Percentiles rank a stretch among this genome's conserved stretches.
These are phyloP conservation scores for Epistrophella euchroma DNA, from an alignment of 2,888 invertebrate species.

Conservation along the genomic window DNA sequence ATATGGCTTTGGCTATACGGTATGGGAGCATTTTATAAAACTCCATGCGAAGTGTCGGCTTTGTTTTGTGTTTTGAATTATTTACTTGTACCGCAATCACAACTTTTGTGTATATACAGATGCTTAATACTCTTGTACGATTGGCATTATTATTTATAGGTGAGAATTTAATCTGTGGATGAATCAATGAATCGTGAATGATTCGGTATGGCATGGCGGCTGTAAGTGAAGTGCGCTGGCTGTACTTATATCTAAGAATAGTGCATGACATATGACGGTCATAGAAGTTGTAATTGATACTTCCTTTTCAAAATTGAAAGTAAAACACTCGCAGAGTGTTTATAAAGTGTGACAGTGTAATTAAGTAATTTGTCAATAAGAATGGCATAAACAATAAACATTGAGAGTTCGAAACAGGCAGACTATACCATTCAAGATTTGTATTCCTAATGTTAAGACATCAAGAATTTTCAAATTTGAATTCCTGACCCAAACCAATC, in stretches of 20 bases:
- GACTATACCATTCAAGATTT: background rate
- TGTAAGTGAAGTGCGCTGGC: constrained; percentile 13
- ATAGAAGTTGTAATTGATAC: constrained; percentile 60
- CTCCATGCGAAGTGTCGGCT: constrained; percentile 28
- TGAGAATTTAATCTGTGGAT: constrained; percentile 43
- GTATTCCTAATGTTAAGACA: too few relatives aligned
- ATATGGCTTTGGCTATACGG: background rate
- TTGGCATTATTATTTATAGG: constrained; percentile 13
- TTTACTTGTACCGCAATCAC: constrained; percentile 38
- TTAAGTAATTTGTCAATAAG: constrained; percentile 28
- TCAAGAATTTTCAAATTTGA: too few relatives aligned
- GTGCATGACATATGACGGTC: constrained; percentile 66
- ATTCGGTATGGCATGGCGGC: background rate
- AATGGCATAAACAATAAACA: too few relatives aligned
- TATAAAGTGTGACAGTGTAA: constrained; percentile 10
- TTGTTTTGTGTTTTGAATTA: constrained; percentile 35
- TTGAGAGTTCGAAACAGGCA: background rate
- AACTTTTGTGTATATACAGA: background rate
- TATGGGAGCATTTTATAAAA: constrained; percentile 7
- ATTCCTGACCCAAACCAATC: too few relatives aligned
- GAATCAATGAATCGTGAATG: constrained; percentile 67
- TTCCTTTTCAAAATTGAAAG: constrained; percentile 63
- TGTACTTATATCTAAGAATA: constrained; percentile 35
- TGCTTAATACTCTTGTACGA: background rate
- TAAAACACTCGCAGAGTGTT: constrained; percentile 6